phyloP scores from a whole-genome alignment of 2,113 vertebrate genomes.

The Leucosticte australis region DNA sequence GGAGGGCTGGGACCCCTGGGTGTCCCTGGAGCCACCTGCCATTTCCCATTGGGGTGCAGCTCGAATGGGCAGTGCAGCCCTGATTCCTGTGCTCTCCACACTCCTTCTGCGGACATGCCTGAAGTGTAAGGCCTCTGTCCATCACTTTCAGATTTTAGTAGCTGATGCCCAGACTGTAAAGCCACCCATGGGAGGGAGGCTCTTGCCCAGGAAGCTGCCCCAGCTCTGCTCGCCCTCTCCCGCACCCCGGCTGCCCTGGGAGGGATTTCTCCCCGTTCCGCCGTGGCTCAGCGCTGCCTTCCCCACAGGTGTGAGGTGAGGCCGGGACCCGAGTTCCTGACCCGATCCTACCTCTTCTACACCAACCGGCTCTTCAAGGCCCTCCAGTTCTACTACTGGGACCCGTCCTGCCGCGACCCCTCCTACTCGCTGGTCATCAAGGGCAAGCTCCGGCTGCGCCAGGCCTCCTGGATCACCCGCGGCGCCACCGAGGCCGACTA shows the following conservation, averaged over 20 bases:
- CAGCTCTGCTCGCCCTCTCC: rapidly evolving
- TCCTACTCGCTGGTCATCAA: slow-evolving; percentile 86
- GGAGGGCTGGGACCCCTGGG: too few relatives aligned
- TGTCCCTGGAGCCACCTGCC: not conserved
- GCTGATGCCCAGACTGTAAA: not conserved
- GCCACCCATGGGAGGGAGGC: not conserved
- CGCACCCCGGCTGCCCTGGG: rapidly evolving
- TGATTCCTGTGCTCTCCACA: rapidly evolving
- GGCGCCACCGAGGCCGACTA: slow-evolving; percentile 87
- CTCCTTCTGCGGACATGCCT: not conserved
- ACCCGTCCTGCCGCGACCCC: slow-evolving; percentile 80
- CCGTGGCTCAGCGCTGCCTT: not conserved
- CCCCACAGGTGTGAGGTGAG: slow-evolving; percentile 85
- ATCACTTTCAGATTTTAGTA: rapidly evolving
- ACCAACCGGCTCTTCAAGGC: slow-evolving; percentile 84
- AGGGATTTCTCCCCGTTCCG: rapidly evolving
- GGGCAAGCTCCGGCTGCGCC: slow-evolving; percentile 83
- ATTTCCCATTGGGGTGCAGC: rapidly evolving
- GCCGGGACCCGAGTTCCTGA: slow-evolving; percentile 89
- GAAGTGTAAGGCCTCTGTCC: rapidly evolving
- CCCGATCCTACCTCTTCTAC: slow-evolving; percentile 86
- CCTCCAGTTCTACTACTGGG: slow-evolving; percentile 87
- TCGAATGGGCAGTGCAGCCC: rapidly evolving
- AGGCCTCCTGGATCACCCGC: slow-evolving; percentile 89
- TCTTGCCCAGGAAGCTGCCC: not conserved